Base-by-base conservation (phyloP, 92 coral and sea anemone genomes). In the Phymanthus crucifer region DNA sequence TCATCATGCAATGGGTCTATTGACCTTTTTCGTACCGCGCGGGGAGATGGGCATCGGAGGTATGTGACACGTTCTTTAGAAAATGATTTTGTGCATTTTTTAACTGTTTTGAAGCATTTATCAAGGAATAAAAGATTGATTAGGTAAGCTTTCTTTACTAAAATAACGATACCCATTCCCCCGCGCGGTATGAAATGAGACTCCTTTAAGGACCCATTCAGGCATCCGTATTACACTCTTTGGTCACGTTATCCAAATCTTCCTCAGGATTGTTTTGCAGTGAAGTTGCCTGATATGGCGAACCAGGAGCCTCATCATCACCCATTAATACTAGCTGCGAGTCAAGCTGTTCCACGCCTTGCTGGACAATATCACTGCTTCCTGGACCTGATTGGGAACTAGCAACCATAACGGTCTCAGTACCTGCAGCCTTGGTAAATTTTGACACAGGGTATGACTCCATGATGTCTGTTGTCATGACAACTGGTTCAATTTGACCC, bases 401-500 rank as follows among this genome's bases (percentile, higher is more conserved):
- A 29, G 68, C 33, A 24, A 24, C 18, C 21, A 61, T 61, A 24
- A 61, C 68, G 26, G 68, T 61, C 14, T 24, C 32, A 34, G 47
- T 23, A 21, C 18, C 58, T 23, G 81, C 64, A 64, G 79, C 17
- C 21, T 38, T 64, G 32, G 81, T 6, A 64, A 77, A 77, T 29
- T 77, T 77, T 7, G 75, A 71, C 56, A 71, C 75, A 4, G 72
- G 81, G 27, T 35, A 77, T 19, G 13, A 38, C 13, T 13, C 47
- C 23, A 77, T 77, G 37, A 77, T 21, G 29, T 77, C 73, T 32
- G 72, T 21, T 61, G 66, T 66, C 73, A 77, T 77, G n/a, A 40
- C 18, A 36, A 77, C 68, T 19, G 78, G 66, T 32, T 65, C 72
- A 4, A 75, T 75, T 54, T 75, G 46, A 1, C 79, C 14, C 27